A percentile compares a stretch with the other conserved stretches of the same genome.
Evolutionary conservation across 2,888 invertebrate species (phyloP).

Genomic region (Taenaris catops): DNA sequence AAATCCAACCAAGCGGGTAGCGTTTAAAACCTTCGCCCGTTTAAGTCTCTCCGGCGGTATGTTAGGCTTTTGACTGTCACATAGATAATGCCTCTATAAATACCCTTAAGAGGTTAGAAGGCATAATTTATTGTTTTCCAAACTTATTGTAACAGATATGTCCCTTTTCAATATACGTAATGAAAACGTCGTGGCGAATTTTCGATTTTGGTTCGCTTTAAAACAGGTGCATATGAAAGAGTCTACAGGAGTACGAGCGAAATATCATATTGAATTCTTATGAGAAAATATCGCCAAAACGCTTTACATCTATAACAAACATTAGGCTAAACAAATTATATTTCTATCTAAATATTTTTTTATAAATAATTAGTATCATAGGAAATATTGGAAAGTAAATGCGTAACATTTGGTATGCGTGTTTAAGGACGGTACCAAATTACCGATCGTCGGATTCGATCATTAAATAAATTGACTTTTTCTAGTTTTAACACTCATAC

Average conservation of each 20-base stretch:
- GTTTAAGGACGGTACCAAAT: constrained; percentile 2
- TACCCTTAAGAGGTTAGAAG: constrained; percentile 27
- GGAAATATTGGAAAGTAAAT: constrained; percentile 41
- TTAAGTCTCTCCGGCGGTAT: constrained; percentile 6
- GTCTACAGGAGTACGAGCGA: not conserved
- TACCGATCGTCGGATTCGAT: not conserved
- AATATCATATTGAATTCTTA: not conserved
- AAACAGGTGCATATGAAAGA: too few relatives aligned
- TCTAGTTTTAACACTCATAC: too few relatives aligned
- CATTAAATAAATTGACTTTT: too few relatives aligned
- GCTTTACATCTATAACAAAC: constrained; percentile 24
- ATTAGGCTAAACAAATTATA: constrained; percentile 27
- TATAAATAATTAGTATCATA: constrained; percentile 29
- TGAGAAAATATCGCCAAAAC: constrained; percentile 29
- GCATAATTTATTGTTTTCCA: constrained; percentile 42
- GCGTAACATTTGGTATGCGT: constrained; percentile 52
- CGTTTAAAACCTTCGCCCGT: constrained; percentile 12
- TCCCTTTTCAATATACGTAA: constrained; percentile 32
- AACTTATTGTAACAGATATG: constrained; percentile 73
- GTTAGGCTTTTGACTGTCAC: constrained; percentile 15
- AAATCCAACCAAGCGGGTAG: constrained; percentile 12
- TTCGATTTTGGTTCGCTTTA: constrained; percentile 14
- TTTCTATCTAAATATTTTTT: constrained; percentile 25
- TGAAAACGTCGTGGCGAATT: constrained; percentile 33
- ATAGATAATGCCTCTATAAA: constrained; percentile 26